Evolutionary conservation across 2,888 invertebrate genomes (phyloP).

Genomic region (Andrena marginata): DNA sequence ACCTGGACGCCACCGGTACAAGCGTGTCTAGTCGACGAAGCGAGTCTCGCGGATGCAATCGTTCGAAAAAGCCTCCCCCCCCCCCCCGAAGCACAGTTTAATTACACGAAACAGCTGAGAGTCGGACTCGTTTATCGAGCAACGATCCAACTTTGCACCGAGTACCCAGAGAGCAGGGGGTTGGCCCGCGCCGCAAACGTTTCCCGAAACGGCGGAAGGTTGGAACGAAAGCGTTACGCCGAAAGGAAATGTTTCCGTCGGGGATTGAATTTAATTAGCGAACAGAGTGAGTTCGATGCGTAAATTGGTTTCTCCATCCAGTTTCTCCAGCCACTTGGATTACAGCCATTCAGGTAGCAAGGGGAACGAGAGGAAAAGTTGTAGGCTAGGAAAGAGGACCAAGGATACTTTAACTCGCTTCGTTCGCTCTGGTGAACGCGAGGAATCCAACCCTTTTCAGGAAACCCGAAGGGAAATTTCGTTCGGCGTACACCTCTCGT

Average conservation of each 20-base stretch:
- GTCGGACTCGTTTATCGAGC: not conserved
- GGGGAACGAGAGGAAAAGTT: not conserved
- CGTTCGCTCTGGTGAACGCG: conserved; percentile 50
- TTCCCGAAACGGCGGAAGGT: not conserved
- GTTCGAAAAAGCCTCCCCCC: not conserved
- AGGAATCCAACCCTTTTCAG: conserved; percentile 30
- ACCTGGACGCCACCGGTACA: not conserved
- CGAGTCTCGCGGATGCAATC: not conserved
- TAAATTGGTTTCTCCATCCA: not conserved
- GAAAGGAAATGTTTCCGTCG: not conserved
- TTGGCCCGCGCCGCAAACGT: not conserved
- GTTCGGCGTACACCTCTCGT: not conserved
- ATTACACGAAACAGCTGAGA: not conserved
- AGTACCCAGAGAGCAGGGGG: not conserved
- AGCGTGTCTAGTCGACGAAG: not conserved
- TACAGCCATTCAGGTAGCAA: not conserved
- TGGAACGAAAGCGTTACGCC: not conserved
- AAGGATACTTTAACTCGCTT: conserved; percentile 52
- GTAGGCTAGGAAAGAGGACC: not conserved
- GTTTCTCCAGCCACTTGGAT: not conserved
- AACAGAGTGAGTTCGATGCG: not conserved
- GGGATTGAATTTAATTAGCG: conserved; percentile 18
- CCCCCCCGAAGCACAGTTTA: not conserved
- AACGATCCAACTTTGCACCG: not conserved
- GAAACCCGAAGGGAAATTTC: conserved; percentile 36